Evolutionary conservation across 2,113 vertebrate species (phyloP).

Genomic region (Hemibagrus wyckioides): DNA sequence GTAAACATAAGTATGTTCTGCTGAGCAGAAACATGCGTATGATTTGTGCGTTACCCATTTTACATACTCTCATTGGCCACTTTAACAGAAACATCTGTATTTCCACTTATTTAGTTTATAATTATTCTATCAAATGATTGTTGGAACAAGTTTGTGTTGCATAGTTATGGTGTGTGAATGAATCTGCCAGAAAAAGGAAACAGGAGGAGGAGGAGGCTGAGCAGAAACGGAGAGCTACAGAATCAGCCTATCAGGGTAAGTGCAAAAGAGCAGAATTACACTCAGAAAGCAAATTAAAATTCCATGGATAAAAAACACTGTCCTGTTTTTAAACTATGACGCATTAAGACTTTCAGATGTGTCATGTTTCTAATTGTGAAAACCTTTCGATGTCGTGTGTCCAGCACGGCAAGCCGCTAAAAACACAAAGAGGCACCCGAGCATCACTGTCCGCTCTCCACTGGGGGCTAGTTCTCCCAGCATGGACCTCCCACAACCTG

Average conservation of each 20-base stretch:
- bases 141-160: neutral
- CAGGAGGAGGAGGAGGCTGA: slow-evolving; percentile 96
- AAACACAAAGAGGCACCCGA: slow-evolving; percentile 88
- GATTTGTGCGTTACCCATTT: neutral
- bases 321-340: neutral
- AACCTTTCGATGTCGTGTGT: neutral
- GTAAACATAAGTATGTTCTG: neutral
- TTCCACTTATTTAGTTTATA: too few relatives aligned
- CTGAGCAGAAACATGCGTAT: neutral
- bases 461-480: slow-evolving; percentile 85
- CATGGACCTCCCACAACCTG: slow-evolving; percentile 81
- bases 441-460: slow-evolving; percentile 89
- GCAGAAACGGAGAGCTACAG: slow-evolving; percentile 92
- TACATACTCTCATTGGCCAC: neutral
- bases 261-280: too few relatives aligned
- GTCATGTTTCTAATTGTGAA: neutral
- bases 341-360: neutral
- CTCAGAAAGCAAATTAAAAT: neutral
- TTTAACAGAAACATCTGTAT: neutral
- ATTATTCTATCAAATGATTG: neutral
- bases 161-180: slow-evolving; percentile 7
- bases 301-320: neutral
- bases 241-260: slow-evolving; percentile 91
- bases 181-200: slow-evolving; percentile 86
- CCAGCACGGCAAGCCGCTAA: slow-evolving; percentile 92